Percentiles rank a stretch among this genome's conserved stretches.
Conservation (phyloP, 2,888 invertebrate species). For the Cetonia aurata region DNA sequence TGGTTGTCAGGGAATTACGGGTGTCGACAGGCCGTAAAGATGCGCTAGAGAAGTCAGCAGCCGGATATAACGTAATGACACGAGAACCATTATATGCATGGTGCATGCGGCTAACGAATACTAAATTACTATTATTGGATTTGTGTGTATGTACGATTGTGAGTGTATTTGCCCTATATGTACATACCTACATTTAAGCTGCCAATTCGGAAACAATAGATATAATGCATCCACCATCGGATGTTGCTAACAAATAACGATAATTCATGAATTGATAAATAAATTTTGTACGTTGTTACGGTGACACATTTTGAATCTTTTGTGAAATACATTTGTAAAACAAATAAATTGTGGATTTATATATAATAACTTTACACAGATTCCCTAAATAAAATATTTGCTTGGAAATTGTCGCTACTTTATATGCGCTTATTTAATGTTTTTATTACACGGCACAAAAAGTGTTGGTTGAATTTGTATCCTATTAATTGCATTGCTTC, state of each 20-base stretch:
- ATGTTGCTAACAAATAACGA: conserved; percentile 24
- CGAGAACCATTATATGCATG: conserved; percentile 15
- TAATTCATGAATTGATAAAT: not conserved
- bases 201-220: conserved; percentile 31
- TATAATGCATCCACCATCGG: conserved; percentile 21
- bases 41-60: conserved; percentile 17
- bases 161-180: not conserved
- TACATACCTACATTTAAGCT: conserved; percentile 6
- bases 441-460: no score
- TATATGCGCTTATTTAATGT: no score
- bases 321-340: no score
- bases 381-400: no score
- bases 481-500: no score
- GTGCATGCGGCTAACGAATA: conserved; percentile 22
- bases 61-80: conserved; percentile 14
- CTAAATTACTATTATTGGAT: conserved; percentile 21
- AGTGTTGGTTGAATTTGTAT: no score
- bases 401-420: no score
- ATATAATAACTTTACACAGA: no score
- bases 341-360: no score
- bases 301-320: no score
- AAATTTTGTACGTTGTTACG: no score
- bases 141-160: conserved; percentile 12
- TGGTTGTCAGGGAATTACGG: conserved; percentile 14
- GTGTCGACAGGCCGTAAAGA: conserved; percentile 12